A percentile compares a stretch with the other conserved stretches of the same genome.
phyloP scores from a whole-genome alignment of 1,140 invertebrate genomes.

The Sycophila sp. region DNA sequence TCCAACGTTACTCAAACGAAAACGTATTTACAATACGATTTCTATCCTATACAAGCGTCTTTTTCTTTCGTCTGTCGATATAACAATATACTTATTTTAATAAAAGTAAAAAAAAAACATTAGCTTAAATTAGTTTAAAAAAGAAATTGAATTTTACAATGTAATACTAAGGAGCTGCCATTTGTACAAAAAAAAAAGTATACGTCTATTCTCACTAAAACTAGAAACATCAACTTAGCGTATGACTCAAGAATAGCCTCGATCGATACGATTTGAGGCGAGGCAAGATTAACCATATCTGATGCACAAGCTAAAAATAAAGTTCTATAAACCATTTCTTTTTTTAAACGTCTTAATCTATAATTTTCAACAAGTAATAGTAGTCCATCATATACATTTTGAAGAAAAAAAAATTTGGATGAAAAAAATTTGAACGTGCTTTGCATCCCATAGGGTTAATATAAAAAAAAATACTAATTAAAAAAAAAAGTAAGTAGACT shows the following conservation, averaged over 20 bases:
- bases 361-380: too few relatives aligned
- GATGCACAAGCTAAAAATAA: neutral
- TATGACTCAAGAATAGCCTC: neutral
- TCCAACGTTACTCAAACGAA: conserved; percentile 22
- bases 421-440: too few relatives aligned
- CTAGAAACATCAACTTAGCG: neutral
- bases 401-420: too few relatives aligned
- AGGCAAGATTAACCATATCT: neutral
- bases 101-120: conserved; percentile 7
- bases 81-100: neutral
- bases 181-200: conserved; percentile 26
- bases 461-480: too few relatives aligned
- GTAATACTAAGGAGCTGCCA: conserved; percentile 23
- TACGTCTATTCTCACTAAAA: conserved; percentile 1
- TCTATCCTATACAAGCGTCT: conserved; percentile 7
- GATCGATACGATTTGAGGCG: neutral
- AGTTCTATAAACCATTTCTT: neutral
- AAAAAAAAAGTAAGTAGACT: too few relatives aligned
- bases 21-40: conserved; percentile 35
- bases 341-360: too few relatives aligned
- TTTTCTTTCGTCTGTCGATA: neutral
- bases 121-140: neutral
- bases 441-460: too few relatives aligned
- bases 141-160: conserved; percentile 10
- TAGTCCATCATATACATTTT: too few relatives aligned